Conservation (phyloP, 1,140 invertebrate species). For the Papilio xuthus region DNA sequence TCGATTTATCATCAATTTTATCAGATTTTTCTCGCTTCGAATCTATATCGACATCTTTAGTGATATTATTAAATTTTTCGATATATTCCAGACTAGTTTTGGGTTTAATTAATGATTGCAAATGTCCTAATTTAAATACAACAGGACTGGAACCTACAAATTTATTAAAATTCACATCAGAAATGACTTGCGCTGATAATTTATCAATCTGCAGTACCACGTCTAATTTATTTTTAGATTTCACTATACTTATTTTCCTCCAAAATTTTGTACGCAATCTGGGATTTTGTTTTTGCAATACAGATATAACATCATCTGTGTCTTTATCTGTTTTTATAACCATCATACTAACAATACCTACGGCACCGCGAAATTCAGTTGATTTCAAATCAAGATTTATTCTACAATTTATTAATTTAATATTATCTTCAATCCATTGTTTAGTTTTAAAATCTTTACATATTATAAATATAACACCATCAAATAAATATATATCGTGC, state of each 20-base stretch:
- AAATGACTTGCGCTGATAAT: constrained; percentile 68
- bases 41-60: not conserved
- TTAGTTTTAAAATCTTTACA: constrained; percentile 58
- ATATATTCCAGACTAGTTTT: constrained; percentile 56
- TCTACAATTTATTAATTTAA: constrained; percentile 51
- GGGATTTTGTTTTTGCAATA: constrained; percentile 67
- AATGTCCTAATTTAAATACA: constrained; percentile 67
- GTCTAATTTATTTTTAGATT: constrained; percentile 57
- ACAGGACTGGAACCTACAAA: constrained; percentile 50
- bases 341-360: constrained; percentile 70
- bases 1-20: not conserved
- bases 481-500: constrained; percentile 71
- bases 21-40: not conserved
- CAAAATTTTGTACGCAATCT: constrained; percentile 71
- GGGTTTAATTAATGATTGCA: constrained; percentile 59
- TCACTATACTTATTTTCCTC: constrained; percentile 66
- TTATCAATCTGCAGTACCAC: constrained; percentile 73
- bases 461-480: constrained; percentile 75
- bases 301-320: constrained; percentile 60
- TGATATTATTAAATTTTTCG: constrained; percentile 39
- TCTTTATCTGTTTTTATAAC: constrained; percentile 56
- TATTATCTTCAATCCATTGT: constrained; percentile 58
- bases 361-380: constrained; percentile 70
- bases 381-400: constrained; percentile 58
- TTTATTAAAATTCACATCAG: constrained; percentile 55